Base-by-base conservation (phyloP, 2,113 vertebrate genomes). In the Pterophyllum scalare region DNA sequence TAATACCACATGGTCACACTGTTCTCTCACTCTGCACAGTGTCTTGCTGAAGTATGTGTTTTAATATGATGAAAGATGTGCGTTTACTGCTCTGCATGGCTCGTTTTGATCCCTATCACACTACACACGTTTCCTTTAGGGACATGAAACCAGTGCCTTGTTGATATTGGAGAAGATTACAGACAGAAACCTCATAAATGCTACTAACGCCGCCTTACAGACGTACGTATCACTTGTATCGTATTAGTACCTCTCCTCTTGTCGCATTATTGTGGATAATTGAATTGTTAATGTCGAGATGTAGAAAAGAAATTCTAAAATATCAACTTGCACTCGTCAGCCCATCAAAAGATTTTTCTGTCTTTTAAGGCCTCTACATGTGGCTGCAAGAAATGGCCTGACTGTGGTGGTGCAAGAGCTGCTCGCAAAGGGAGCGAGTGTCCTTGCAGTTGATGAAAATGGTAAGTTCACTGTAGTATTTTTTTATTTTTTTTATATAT, bases 61-160 rank as follows among this genome's bases (percentile, higher is more conserved):
- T 13, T 14, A 72, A 72, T 54, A 54, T 72, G 67, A 54, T 26
- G 33, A 14, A 75, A 5, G 33, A 9, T 61, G 13, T 31, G 19
- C 11, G 65, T 62, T 61, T 82, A 8, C 57, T 64, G 10, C 17
- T 17, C 22, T 38, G 5, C 15, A 12, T 72, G 38, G 12, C 35
- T 58, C 2, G 35, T 60, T 38, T 28, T 19, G 33, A 38, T 11
- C 8, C 12, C 7, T 17, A 11, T 43, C 20, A 9, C 24, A 22
- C 19, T 11, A 28, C 19, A 28, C 19, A n/a, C 78, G 3, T 79
- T 83, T 94, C 90, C 85, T 93, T 79, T 91, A 99, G 98, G 98
- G 98, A 94, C 98, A 99, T 97, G 98, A 99, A 98, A 99, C 98
- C 95, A 99, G 98, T 99, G 98, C 98, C 98, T 99, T 99, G 98